A percentile compares a stretch with the other conserved stretches of the same genome.
Conservation (phyloP, 2,113 vertebrate species). For the Felis catus region DNA sequence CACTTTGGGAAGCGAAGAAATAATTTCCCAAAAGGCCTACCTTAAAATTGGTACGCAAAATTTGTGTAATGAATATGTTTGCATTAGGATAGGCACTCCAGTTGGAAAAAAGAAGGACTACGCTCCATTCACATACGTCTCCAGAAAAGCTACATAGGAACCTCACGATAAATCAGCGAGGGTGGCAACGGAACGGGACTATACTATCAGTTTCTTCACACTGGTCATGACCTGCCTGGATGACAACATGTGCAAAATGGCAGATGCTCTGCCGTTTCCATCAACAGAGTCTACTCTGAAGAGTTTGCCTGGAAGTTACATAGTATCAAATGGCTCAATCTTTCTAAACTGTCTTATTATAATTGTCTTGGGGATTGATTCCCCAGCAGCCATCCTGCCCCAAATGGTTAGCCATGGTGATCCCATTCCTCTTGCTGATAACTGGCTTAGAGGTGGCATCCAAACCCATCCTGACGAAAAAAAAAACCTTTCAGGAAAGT, state of each 20-base stretch:
- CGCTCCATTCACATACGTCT: neutral
- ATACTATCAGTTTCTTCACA: neutral
- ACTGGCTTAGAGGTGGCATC: neutral
- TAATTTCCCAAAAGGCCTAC: neutral
- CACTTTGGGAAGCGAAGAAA: slow-evolving; percentile 32
- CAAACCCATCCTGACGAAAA: too few relatives aligned
- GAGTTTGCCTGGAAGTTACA: neutral
- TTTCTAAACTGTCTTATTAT: neutral
- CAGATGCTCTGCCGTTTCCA: neutral
- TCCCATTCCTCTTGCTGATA: neutral
- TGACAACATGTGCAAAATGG: neutral
- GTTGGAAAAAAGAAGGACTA: neutral
- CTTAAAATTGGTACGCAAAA: neutral
- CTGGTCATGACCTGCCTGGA: neutral
- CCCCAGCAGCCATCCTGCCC: neutral
- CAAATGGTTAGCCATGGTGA: neutral
- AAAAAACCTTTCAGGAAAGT: neutral
- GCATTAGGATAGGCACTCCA: neutral
- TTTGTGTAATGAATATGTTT: neutral
- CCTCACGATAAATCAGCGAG: neutral
- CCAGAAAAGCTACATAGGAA: neutral
- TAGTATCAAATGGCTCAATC: rapidly evolving
- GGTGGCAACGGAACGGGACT: neutral
- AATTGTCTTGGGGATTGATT: neutral
- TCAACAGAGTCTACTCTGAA: neutral